A percentile compares a stretch with the other conserved stretches of the same genome.
Evolutionary conservation across 1,140 invertebrate species (phyloP).

Genomic region (Thereuonema tuberculata): DNA sequence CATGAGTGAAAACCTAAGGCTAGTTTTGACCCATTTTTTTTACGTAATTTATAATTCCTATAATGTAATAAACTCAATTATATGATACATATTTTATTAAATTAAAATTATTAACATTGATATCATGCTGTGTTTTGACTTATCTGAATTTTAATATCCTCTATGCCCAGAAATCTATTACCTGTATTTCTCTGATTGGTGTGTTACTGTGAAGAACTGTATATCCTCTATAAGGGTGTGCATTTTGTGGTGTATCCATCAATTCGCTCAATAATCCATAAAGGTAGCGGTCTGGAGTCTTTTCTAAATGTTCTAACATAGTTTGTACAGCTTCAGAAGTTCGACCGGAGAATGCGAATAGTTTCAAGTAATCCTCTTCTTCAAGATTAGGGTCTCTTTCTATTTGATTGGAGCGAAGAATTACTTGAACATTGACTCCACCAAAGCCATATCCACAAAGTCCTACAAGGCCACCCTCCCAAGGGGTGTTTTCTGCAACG

Average conservation of each 20-base stretch:
- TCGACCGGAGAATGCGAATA: slow-evolving; percentile 66
- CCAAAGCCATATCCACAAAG: slow-evolving; percentile 49
- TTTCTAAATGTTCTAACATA: slow-evolving; percentile 41
- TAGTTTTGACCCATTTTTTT: too few relatives aligned
- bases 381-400: too few relatives aligned
- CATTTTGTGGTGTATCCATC: not conserved
- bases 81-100: too few relatives aligned
- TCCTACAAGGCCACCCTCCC: slow-evolving; percentile 36
- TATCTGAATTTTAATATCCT: too few relatives aligned
- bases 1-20: too few relatives aligned
- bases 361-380: too few relatives aligned
- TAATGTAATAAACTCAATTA: too few relatives aligned
- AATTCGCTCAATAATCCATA: not conserved
- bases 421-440: slow-evolving; percentile 45
- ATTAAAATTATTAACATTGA: too few relatives aligned
- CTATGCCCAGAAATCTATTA: too few relatives aligned
- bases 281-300: not conserved
- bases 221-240: not conserved
- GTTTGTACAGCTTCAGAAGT: slow-evolving; percentile 61
- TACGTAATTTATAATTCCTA: too few relatives aligned
- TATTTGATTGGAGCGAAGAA: slow-evolving; percentile 43
- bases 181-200: not conserved
- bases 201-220: not conserved
- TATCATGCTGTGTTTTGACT: too few relatives aligned
- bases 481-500: slow-evolving; percentile 30